These are phyloP conservation scores for Zeuzera pyrina DNA, from an alignment of 2,888 invertebrate genomes.

Conservation along the genomic window DNA sequence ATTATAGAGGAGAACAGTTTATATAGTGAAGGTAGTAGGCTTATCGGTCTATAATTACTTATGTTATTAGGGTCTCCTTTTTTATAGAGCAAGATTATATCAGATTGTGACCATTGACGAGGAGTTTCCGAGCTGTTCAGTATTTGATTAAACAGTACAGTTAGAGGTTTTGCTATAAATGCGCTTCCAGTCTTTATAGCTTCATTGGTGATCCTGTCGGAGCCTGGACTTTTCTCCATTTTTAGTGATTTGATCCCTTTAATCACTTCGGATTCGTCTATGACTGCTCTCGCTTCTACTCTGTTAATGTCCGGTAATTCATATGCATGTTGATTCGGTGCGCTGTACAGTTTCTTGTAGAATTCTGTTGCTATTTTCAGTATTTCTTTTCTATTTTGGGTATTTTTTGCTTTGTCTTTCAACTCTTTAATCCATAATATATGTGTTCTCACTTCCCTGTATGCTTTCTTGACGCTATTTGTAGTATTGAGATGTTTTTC, in stretches of 20 bases:
- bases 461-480: constrained; percentile 12
- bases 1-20: not conserved
- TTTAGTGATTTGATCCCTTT: not conserved
- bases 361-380: constrained; percentile 11
- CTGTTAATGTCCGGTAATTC: not conserved
- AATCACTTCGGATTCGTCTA: not conserved
- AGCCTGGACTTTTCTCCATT: not conserved
- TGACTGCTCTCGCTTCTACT: not conserved
- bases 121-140: constrained; percentile 7
- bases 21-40: not conserved
- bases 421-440: constrained; percentile 9
- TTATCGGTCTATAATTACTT: no score
- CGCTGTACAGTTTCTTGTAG: constrained; percentile 8
- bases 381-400: constrained; percentile 9
- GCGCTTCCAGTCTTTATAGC: not conserved
- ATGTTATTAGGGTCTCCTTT: no score
- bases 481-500: constrained; percentile 11
- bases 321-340: not conserved
- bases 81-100: not conserved
- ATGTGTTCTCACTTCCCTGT: constrained; percentile 6
- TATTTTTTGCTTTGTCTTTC: not conserved
- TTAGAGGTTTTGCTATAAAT: not conserved
- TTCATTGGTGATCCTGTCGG: not conserved
- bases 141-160: not conserved
- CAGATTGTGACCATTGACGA: constrained; percentile 5